These are phyloP conservation scores for Pseudochromis fuscus DNA, from an alignment of 2,797 vertebrate genomes.

Conservation along the genomic window DNA sequence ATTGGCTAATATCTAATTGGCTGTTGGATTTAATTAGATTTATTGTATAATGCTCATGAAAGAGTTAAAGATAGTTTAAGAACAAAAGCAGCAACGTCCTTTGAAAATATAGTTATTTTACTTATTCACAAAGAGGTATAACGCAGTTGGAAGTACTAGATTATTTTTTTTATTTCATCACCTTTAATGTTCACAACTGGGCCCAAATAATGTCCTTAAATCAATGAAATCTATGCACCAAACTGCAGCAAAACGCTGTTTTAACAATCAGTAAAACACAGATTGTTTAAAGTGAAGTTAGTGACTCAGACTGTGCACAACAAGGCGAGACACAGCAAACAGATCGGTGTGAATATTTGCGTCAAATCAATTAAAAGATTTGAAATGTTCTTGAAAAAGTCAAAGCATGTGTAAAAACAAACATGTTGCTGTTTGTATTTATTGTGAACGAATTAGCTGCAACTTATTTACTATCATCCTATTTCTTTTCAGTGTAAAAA, in stretches of 20 bases:
- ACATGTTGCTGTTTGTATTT: not conserved
- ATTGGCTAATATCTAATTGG: not conserved
- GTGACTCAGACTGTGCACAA: not conserved
- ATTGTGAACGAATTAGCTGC: not conserved
- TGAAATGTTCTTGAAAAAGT: not conserved
- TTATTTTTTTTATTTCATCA: not conserved
- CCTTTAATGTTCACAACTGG: not conserved
- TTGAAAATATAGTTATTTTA: not conserved
- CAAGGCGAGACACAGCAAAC: not conserved
- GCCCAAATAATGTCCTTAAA: no score
- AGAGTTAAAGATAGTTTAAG: not conserved
- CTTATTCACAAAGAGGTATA: no score
- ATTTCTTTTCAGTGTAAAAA: not conserved
- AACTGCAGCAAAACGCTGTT: not conserved
- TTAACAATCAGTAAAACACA: not conserved
- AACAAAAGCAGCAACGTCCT: conserved; percentile 14
- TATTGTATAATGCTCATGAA: not conserved
- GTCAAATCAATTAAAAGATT: not conserved
- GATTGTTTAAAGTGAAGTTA: not conserved
- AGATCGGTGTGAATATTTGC: not conserved
- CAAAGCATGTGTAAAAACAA: not conserved
- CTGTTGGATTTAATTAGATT: conserved; percentile 18
- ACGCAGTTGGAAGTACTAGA: not conserved
- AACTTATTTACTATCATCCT: not conserved
- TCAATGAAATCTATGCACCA: not conserved